These are phyloP conservation scores for Marronus borbonicus DNA, from an alignment of 2,888 invertebrate genomes.

Conservation along the genomic window DNA sequence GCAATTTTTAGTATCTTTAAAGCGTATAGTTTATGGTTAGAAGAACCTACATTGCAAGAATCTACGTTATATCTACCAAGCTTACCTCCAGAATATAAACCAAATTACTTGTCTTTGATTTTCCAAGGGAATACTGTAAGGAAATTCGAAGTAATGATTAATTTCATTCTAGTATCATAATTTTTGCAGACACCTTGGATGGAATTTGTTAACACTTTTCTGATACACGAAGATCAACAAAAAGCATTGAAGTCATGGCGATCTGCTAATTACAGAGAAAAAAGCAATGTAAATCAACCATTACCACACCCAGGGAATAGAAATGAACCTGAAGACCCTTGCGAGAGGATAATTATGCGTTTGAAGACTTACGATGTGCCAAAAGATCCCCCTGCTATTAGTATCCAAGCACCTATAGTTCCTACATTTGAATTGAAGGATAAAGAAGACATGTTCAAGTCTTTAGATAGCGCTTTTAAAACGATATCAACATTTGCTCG, in stretches of 20 bases:
- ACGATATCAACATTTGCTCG: slow-evolving; percentile 70
- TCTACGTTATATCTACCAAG: slow-evolving; percentile 77
- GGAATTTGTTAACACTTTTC: slow-evolving; percentile 77
- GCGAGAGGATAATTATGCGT: slow-evolving; percentile 74
- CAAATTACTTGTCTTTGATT: slow-evolving; percentile 76
- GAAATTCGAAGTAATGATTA: slow-evolving; percentile 10
- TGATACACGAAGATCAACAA: slow-evolving; percentile 73
- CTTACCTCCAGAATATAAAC: slow-evolving; percentile 82
- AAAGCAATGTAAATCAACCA: slow-evolving; percentile 65
- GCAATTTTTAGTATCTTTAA: slow-evolving; percentile 72
- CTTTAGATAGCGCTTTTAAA: slow-evolving; percentile 67
- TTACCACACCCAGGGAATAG: slow-evolving; percentile 63
- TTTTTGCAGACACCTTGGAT: slow-evolving; percentile 75
- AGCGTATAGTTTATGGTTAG: slow-evolving; percentile 83
- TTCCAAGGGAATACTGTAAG: slow-evolving; percentile 75
- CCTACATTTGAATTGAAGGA: slow-evolving; percentile 62
- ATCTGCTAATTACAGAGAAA: slow-evolving; percentile 71
- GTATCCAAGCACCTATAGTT: slow-evolving; percentile 68
- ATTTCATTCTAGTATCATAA: background rate
- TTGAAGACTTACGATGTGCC: slow-evolving; percentile 79
- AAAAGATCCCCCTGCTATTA: slow-evolving; percentile 73
- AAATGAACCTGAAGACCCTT: slow-evolving; percentile 70
- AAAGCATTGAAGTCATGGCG: slow-evolving; percentile 74
- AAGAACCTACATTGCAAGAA: slow-evolving; percentile 83
- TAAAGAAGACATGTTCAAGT: slow-evolving; percentile 63